Percentiles rank a stretch among this genome's conserved stretches.
phyloP scores from a whole-genome alignment of 2,888 invertebrate genomes.

The Thymelicus acteon region DNA sequence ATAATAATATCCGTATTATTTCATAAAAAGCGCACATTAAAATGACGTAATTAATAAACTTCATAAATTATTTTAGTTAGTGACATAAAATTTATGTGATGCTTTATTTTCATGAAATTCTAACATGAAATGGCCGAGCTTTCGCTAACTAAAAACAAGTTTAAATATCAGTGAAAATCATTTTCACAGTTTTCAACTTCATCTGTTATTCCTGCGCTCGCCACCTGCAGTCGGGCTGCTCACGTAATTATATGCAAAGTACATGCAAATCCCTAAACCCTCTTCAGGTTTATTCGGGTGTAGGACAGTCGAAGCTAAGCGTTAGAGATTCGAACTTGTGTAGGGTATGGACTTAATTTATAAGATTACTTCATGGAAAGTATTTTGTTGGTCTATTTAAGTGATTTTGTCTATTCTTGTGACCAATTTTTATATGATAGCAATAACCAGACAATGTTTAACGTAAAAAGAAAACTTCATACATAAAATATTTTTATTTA shows the following conservation, averaged over 20 bases:
- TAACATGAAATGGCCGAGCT: conserved; percentile 7
- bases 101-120: background rate
- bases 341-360: too few species aligned
- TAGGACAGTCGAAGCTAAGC: conserved; percentile 8
- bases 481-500: too few species aligned
- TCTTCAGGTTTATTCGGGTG: conserved; percentile 22
- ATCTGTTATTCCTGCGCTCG: conserved; percentile 36
- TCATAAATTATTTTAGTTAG: conserved; percentile 1
- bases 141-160: conserved; percentile 28
- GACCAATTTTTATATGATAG: too few species aligned
- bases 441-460: too few species aligned
- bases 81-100: background rate
- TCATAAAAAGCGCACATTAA: too few species aligned
- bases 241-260: conserved; percentile 38
- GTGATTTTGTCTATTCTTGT: too few species aligned
- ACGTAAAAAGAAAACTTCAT: too few species aligned
- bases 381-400: too few species aligned
- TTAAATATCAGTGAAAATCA: conserved; percentile 37
- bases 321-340: background rate
- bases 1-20: too few species aligned
- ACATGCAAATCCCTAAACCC: conserved; percentile 38
- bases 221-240: conserved; percentile 36
- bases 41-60: too few species aligned
- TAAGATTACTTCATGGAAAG: too few species aligned
- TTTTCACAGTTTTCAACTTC: conserved; percentile 37